Evolutionary conservation across 2,797 vertebrate genomes (phyloP).

Genomic region (Carduelis carduelis): DNA sequence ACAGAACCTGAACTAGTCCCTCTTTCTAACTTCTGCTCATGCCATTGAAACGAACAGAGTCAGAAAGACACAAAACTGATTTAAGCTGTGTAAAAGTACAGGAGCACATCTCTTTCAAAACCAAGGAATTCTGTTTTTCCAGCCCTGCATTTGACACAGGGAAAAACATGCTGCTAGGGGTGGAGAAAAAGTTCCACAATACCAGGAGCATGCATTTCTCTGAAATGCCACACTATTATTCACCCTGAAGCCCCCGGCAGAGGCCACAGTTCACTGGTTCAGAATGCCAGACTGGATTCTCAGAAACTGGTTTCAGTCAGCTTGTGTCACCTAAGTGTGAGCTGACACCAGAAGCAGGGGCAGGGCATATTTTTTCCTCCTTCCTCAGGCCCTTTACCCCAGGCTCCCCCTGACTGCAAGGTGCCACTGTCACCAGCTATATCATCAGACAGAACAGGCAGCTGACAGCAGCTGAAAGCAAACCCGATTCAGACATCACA

Average conservation of each 20-base stretch:
- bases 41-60: neutral
- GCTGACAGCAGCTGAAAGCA: neutral
- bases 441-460: neutral
- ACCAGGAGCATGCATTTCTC: neutral
- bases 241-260: neutral
- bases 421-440: neutral
- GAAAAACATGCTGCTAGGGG: neutral
- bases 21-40: neutral
- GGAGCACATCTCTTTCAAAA: neutral
- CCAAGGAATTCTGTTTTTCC: neutral
- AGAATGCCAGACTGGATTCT: neutral
- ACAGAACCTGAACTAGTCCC: neutral
- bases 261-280: neutral
- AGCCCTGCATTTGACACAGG: neutral
- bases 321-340: neutral
- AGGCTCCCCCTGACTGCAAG: neutral
- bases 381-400: neutral
- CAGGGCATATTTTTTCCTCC: neutral
- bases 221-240: neutral
- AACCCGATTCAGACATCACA: neutral
- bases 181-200: neutral
- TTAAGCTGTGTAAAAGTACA: neutral
- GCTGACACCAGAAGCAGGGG: neutral
- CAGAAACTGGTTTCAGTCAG: neutral
- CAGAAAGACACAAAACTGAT: neutral